Conservation (phyloP, 2,113 vertebrate species). For the Symphodus melops region DNA sequence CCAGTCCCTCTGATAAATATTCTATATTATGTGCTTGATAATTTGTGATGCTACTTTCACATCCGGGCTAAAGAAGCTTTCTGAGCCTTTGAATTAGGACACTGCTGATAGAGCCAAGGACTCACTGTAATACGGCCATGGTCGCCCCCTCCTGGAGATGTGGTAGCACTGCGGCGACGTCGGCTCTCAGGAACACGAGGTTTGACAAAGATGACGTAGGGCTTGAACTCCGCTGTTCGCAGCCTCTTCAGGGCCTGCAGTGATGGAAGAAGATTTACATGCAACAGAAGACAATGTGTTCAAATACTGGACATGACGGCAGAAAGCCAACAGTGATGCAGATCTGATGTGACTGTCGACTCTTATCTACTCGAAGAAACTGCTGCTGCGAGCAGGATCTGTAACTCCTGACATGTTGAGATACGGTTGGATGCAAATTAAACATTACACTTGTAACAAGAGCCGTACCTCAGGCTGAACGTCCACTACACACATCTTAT, state of each 20-base stretch:
- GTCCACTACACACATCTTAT: constrained; percentile 95
- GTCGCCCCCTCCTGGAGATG: constrained; percentile 87
- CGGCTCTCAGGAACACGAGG: constrained; percentile 88
- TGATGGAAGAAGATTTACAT: constrained; percentile 6
- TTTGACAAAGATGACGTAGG: constrained; percentile 93
- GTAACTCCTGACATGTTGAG: not conserved
- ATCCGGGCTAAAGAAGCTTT: not conserved
- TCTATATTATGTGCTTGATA: not conserved
- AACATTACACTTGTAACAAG: not conserved
- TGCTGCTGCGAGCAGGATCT: constrained; percentile 6
- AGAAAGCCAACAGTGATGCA: constrained; percentile 12
- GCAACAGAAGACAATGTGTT: constrained; percentile 7
- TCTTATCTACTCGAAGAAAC: not conserved
- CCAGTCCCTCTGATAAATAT: no score
- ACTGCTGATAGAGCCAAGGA: not conserved
- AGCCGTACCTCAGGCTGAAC: constrained; percentile 91
- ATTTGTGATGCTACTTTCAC: no score
- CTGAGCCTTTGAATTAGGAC: not conserved
- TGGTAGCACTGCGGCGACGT: constrained; percentile 80
- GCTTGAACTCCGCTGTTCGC: constrained; percentile 94
- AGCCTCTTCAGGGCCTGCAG: constrained; percentile 90
- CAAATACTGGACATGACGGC: not conserved
- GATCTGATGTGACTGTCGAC: constrained; percentile 14
- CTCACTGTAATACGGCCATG: constrained; percentile 81
- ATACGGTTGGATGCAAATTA: not conserved